Evolutionary conservation across 2,888 invertebrate genomes (phyloP).

Genomic region (Arctia plantaginis): DNA sequence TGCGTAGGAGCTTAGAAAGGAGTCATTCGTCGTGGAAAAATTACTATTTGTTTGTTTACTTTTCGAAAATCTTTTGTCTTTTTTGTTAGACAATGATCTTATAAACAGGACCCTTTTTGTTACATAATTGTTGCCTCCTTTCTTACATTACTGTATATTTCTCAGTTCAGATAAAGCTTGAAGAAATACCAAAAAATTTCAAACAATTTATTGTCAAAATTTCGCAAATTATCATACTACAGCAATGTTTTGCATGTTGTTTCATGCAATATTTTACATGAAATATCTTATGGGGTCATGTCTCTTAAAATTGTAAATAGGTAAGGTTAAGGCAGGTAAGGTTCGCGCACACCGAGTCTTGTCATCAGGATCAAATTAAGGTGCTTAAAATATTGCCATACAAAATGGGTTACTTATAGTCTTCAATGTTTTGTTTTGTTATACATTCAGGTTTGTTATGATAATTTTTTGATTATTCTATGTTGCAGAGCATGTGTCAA

Average conservation of each 20-base stretch:
- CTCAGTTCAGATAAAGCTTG: no score
- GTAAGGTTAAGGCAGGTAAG: not conserved
- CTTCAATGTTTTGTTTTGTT: not conserved
- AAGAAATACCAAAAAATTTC: not conserved
- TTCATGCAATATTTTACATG: not conserved
- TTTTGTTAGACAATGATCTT: not conserved
- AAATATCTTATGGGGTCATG: not conserved
- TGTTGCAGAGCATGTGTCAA: slow-evolving; percentile 31
- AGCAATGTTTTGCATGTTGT: no score
- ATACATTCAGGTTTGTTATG: not conserved
- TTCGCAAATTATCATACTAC: not conserved
- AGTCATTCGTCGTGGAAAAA: not conserved
- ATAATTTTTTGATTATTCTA: not conserved
- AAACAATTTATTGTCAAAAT: not conserved
- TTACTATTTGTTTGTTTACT: not conserved
- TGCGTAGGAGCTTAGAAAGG: not conserved
- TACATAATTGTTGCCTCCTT: no score
- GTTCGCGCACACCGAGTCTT: not conserved
- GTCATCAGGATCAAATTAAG: not conserved
- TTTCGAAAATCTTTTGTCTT: not conserved
- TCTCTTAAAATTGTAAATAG: not conserved
- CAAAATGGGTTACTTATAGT: not conserved
- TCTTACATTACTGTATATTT: not conserved
- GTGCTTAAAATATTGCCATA: not conserved
- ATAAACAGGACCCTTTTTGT: not conserved